Percentiles rank a stretch among this genome's conserved stretches.
Conservation (phyloP, 1,140 invertebrate species). For the Apis laboriosa region DNA sequence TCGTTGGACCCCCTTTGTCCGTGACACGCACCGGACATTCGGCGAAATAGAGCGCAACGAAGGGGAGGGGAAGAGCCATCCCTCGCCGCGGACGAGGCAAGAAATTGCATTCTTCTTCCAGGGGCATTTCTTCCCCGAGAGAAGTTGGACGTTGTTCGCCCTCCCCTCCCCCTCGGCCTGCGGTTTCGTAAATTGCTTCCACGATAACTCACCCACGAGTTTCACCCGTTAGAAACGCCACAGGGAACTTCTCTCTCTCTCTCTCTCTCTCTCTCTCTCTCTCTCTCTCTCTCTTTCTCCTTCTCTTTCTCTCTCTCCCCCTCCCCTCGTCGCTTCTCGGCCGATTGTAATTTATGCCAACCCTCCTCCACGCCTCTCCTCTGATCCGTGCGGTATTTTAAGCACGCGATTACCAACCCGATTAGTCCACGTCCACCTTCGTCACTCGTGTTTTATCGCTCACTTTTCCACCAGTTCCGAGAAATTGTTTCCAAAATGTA, state of each 20-base stretch:
- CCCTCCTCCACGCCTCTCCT: not conserved
- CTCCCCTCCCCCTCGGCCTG: not conserved
- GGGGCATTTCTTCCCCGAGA: not conserved
- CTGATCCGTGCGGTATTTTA: constrained; percentile 18
- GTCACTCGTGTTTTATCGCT: not conserved
- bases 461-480: not conserved
- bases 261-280: not conserved
- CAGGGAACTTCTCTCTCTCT: not conserved
- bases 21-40: constrained; percentile 7
- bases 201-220: constrained; percentile 1
- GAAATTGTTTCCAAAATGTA: not conserved
- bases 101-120: constrained; percentile 36
- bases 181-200: constrained; percentile 37
- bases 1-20: not conserved
- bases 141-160: not conserved
- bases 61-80: too few species aligned
- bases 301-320: not conserved
- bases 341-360: constrained; percentile 11
- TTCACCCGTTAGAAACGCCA: not conserved
- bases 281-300: not conserved
- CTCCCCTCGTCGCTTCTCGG: not conserved
- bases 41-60: constrained; percentile 18
- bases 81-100: not conserved
- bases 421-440: not conserved
- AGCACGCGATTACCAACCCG: constrained; percentile 6